phyloP scores from a whole-genome alignment of 2,797 vertebrate genomes.

The Xenentodon cancila region DNA sequence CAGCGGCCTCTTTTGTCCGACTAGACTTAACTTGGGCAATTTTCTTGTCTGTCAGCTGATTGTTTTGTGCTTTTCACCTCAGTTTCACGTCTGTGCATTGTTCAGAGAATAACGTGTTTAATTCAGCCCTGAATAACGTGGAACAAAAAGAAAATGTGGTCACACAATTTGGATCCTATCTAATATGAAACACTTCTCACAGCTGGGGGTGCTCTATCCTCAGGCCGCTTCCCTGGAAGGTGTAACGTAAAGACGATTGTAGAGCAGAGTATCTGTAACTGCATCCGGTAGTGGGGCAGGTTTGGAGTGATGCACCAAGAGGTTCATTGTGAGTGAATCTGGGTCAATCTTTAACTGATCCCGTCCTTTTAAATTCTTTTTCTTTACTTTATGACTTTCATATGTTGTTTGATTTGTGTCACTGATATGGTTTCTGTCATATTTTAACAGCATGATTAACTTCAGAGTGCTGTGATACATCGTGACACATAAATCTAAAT shows the following conservation, averaged over 20 bases:
- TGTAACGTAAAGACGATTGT: constrained; percentile 31
- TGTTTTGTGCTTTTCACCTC: constrained; percentile 48
- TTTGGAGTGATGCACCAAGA: constrained; percentile 20
- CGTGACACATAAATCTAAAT: no score
- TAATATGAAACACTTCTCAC: no score
- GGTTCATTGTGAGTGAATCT: constrained; percentile 8
- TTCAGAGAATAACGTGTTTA: no score
- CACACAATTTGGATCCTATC: no score
- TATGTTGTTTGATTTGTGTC: background rate
- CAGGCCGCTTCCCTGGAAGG: no score
- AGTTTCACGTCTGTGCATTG: constrained; percentile 13
- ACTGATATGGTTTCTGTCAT: background rate
- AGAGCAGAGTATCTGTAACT: constrained; percentile 43
- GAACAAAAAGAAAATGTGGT: no score
- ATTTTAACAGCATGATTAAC: no score
- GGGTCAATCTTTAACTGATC: constrained; percentile 11
- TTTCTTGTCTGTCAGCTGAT: constrained; percentile 75
- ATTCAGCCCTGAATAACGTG: no score
- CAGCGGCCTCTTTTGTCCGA: constrained; percentile 68
- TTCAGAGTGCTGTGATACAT: no score
- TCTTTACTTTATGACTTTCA: no score
- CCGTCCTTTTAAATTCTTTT: no score
- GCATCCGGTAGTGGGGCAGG: constrained; percentile 27
- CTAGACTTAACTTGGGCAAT: constrained; percentile 72
- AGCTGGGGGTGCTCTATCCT: no score